Evolutionary conservation across 2,113 vertebrate species (phyloP).

Genomic region (Gobius niger): DNA sequence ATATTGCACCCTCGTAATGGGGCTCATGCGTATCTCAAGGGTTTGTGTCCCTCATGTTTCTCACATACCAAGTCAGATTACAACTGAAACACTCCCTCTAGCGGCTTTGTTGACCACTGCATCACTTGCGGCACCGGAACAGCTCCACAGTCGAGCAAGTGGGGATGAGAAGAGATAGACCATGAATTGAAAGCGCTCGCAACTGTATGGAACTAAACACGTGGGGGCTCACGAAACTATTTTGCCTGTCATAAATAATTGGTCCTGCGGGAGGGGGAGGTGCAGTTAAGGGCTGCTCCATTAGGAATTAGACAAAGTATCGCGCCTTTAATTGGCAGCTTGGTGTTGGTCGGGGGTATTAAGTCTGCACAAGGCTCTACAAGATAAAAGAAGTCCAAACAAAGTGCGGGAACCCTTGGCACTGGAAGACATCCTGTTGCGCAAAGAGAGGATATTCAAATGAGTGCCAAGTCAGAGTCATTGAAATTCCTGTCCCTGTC

Average conservation of each 20-base stretch:
- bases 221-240: slow-evolving; percentile 6
- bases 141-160: not conserved
- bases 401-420: not conserved
- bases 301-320: slow-evolving; percentile 43
- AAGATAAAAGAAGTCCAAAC: slow-evolving; percentile 8
- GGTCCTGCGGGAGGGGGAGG: slow-evolving; percentile 27
- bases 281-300: slow-evolving; percentile 23
- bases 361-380: slow-evolving; percentile 7
- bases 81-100: slow-evolving; percentile 45
- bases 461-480: not conserved
- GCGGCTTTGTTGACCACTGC: slow-evolving; percentile 34
- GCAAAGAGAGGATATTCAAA: slow-evolving; percentile 7
- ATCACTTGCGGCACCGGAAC: not conserved
- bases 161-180: not conserved
- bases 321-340: slow-evolving; percentile 46
- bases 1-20: slow-evolving; percentile 17
- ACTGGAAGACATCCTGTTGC: slow-evolving; percentile 2
- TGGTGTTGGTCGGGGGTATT: not conserved
- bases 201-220: not conserved
- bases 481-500: not conserved
- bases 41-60: not conserved
- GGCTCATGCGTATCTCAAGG: not conserved
- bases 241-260: slow-evolving; percentile 56
- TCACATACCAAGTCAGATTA: not conserved
- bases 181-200: not conserved